Evolutionary conservation across 2,113 vertebrate species (phyloP).

Genomic region (Carollia perspicillata): DNA sequence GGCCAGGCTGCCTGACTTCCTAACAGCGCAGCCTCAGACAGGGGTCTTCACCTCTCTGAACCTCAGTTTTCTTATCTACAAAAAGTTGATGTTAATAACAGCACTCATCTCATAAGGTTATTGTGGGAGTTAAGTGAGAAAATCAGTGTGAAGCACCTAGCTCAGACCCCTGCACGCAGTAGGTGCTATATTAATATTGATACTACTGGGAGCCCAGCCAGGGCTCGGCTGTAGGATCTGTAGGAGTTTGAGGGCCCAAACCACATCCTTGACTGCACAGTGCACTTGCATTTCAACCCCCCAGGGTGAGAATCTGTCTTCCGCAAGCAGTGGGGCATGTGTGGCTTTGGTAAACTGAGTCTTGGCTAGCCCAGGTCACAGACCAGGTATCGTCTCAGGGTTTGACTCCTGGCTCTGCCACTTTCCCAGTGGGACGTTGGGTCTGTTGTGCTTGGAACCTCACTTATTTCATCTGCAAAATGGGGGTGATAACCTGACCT

Average conservation of each 20-base stretch:
- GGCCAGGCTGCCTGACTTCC: background rate
- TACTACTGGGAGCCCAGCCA: background rate
- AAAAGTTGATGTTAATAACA: background rate
- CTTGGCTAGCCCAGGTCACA: background rate
- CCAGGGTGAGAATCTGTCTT: background rate
- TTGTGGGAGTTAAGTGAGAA: background rate
- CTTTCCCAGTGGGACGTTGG: background rate
- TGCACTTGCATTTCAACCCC: background rate
- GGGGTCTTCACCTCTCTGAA: background rate
- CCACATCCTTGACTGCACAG: too few relatives aligned
- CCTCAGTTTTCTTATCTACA: background rate
- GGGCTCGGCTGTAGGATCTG: background rate
- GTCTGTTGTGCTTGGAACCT: background rate
- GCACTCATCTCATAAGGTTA: background rate
- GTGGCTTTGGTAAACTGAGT: background rate
- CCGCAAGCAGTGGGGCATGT: background rate
- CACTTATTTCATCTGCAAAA: background rate
- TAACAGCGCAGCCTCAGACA: accelerated
- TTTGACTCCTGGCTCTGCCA: background rate
- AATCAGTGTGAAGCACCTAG: background rate
- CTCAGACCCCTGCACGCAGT: background rate
- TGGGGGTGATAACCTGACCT: background rate
- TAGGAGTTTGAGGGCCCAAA: background rate
- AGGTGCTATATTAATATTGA: background rate
- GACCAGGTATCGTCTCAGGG: background rate